phyloP scores from a whole-genome alignment of 2,888 invertebrate species.

The Heliconius erato region DNA sequence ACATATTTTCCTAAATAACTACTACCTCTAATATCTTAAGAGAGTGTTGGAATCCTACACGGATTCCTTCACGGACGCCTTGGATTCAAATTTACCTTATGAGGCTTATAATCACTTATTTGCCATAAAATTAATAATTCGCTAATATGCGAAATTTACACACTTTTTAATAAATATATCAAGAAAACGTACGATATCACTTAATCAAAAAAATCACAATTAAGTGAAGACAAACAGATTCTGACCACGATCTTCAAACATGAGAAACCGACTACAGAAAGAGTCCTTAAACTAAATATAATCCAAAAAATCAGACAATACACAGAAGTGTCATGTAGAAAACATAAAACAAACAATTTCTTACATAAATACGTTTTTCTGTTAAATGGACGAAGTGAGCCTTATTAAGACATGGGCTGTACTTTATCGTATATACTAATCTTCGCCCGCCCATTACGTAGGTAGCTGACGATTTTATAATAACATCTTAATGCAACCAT shows the following conservation, averaged over 20 bases:
- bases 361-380: background rate
- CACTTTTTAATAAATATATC: background rate
- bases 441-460: background rate
- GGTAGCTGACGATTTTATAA: slow-evolving; percentile 26
- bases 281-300: too few species aligned
- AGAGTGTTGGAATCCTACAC: too few species aligned
- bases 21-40: background rate
- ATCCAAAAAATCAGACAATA: background rate
- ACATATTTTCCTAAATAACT: background rate
- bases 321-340: background rate
- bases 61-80: too few species aligned
- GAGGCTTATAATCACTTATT: background rate
- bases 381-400: background rate
- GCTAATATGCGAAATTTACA: background rate
- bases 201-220: too few species aligned
- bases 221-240: too few species aligned
- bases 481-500: slow-evolving; percentile 20
- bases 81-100: too few species aligned
- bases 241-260: too few species aligned
- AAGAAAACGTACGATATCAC: background rate
- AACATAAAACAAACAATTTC: background rate
- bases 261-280: too few species aligned
- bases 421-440: slow-evolving; percentile 7
- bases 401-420: slow-evolving; percentile 8
- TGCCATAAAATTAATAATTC: background rate